Base-by-base conservation (phyloP, 2,888 invertebrate species). In the Phytoseiulus persimilis region DNA sequence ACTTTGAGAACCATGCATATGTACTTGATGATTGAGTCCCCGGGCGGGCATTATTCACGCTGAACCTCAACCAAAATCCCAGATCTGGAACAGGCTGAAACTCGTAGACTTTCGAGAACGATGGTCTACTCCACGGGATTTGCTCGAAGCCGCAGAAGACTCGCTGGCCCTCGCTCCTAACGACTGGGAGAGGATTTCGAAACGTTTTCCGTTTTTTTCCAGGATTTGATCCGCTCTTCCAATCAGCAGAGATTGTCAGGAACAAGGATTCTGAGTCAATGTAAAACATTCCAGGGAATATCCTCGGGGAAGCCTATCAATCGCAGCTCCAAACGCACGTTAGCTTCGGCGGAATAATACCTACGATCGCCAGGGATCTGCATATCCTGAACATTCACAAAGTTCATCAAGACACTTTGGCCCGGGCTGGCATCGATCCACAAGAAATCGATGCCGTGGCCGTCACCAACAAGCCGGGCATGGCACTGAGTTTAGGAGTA, bases 381-480 rank as follows among this genome's bases (percentile, higher is more conserved):
- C 98, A 99, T 92, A 93, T 95, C 90, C 93, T 95, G 90, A 94
- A 96, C 92, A 97, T 99, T 91, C 95, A 95, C 90, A 92, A 93
- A 65, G 95, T 96, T 89, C 96, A 96, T 0, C 93, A 94, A 90
- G 93, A 94, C 90, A 95, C 96, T 83, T 92, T 97, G n/a, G 91
- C 92, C 84, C 93, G 94, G 90, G 95, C 96, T 89, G 92, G 93
- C 39, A 90, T 96, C 45, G 92, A 84, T 91, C 23, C 83, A 92
- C 91, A 92, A 92, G 91, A 89, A 92, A 91, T 98, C 83, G 95
- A 96, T 94, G 98, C 96, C 11, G 95, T 99, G 91, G 98, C 98
- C 83, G 95, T 96, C 0, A 98, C 98, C n/a, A 95, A 95, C 0
- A 95, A 95, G 93, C 99, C 99, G 90, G 96, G 97, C n/a, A 93